These are phyloP conservation scores for Crotalus horridus DNA, from an alignment of 2,113 vertebrate genomes.

Conservation along the genomic window DNA sequence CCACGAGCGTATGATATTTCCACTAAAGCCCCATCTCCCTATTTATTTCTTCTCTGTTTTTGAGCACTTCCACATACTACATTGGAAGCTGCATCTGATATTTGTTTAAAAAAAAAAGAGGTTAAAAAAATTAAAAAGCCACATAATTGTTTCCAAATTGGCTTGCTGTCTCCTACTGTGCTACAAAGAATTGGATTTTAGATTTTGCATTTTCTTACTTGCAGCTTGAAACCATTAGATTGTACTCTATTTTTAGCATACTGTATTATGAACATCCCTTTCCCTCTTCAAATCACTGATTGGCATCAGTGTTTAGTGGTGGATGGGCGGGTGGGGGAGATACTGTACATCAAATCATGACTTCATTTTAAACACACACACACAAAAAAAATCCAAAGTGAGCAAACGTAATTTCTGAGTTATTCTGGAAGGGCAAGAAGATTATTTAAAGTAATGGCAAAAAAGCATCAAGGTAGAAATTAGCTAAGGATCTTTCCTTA, in stretches of 20 bases:
- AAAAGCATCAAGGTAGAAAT: slow-evolving; percentile 9
- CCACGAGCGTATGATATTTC: neutral
- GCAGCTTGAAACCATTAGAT: slow-evolving; percentile 43
- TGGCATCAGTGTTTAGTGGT: slow-evolving; percentile 1
- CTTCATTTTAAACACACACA: slow-evolving; percentile 39
- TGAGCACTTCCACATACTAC: neutral
- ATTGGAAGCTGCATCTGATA: neutral
- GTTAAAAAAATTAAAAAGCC: neutral
- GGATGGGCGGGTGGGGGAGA: neutral
- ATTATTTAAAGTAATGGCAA: slow-evolving; percentile 40
- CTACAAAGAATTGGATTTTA: slow-evolving; percentile 40
- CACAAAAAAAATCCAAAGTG: slow-evolving; percentile 30
- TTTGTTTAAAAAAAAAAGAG: neutral
- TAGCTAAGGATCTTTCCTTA: slow-evolving; percentile 44
- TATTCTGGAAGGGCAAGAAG: slow-evolving; percentile 40
- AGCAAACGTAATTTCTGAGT: slow-evolving; percentile 41
- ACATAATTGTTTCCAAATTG: neutral
- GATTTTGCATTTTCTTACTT: slow-evolving; percentile 49
- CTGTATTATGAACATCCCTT: neutral
- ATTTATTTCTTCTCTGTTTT: neutral
- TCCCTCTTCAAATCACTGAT: slow-evolving; percentile 20
- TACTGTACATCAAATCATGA: slow-evolving; percentile 5
- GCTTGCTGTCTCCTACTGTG: slow-evolving; percentile 41
- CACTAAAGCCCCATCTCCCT: neutral
- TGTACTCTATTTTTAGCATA: slow-evolving; percentile 33